These are phyloP conservation scores for Choristoneura fumiferana DNA, from an alignment of 1,140 invertebrate genomes.

Conservation along the genomic window DNA sequence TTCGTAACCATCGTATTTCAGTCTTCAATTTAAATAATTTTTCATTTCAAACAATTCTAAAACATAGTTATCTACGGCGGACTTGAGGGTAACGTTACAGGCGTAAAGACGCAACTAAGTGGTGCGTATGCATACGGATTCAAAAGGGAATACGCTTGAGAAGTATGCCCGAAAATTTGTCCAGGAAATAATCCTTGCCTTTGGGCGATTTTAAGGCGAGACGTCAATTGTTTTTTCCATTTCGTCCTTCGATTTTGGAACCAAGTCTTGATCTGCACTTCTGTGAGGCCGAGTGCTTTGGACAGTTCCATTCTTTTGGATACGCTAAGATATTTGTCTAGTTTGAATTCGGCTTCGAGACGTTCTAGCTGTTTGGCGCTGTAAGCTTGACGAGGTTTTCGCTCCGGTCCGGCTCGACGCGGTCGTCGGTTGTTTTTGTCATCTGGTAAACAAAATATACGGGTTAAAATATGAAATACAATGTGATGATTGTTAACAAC, in stretches of 20 bases:
- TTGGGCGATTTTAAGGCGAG: conserved; percentile 91
- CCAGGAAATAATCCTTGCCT: conserved; percentile 88
- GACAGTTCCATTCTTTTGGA: conserved; percentile 96
- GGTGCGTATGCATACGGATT: conserved; percentile 73
- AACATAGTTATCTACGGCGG: conserved; percentile 49
- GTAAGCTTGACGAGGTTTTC: conserved; percentile 97
- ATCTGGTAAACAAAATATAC: conserved; percentile 46
- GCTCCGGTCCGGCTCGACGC: conserved; percentile 90
- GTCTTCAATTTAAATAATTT: no score
- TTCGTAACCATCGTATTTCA: no score
- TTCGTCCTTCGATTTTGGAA: conserved; percentile 97
- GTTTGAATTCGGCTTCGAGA: conserved; percentile 95
- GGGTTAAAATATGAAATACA: no score
- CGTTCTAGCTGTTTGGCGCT: conserved; percentile 94
- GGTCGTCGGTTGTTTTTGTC: conserved; percentile 81
- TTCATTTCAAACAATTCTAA: not conserved
- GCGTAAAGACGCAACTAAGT: conserved; percentile 77
- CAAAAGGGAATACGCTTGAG: conserved; percentile 81
- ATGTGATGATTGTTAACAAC: no score
- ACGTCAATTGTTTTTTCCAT: conserved; percentile 97
- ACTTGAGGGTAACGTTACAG: conserved; percentile 67
- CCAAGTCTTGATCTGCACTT: conserved; percentile 99
- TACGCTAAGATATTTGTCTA: conserved; percentile 97
- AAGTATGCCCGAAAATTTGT: conserved; percentile 82
- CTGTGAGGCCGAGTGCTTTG: conserved; percentile 91